phyloP scores from a whole-genome alignment of 2,797 vertebrate species.

The Rousettus madagascariensis region DNA sequence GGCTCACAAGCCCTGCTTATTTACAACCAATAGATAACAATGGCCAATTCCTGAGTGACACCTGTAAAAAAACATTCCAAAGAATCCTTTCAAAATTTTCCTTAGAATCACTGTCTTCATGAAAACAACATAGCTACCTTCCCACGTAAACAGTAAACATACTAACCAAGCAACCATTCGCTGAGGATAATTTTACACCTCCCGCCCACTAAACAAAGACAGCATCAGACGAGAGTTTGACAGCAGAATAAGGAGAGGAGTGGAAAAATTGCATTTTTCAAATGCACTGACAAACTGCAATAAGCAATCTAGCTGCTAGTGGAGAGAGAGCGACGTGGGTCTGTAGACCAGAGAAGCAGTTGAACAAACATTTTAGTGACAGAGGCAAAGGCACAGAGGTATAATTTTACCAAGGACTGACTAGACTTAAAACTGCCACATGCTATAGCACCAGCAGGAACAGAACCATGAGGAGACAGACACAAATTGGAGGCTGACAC shows the following conservation, averaged over 20 bases:
- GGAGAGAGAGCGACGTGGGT: background rate
- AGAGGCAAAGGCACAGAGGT: background rate
- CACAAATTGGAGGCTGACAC: background rate
- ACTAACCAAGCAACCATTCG: accelerated
- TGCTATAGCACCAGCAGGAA: background rate
- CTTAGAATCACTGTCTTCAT: background rate
- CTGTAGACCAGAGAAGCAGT: background rate
- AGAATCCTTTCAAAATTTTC: background rate
- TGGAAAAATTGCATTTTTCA: background rate
- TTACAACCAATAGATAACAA: background rate
- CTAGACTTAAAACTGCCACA: background rate
- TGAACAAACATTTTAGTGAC: background rate
- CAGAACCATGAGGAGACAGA: background rate
- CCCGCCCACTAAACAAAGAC: background rate
- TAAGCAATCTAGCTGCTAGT: background rate
- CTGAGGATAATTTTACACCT: background rate
- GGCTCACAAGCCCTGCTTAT: background rate
- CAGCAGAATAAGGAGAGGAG: background rate
- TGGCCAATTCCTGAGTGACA: conserved; percentile 13
- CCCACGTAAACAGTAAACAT: background rate
- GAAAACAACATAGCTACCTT: conserved; percentile 27
- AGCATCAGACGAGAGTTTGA: background rate
- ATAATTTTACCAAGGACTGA: background rate
- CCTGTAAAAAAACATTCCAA: conserved; percentile 27
- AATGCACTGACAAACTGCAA: background rate